phyloP scores from a whole-genome alignment of 2,797 vertebrate species.

The Borostomias antarcticus region DNA sequence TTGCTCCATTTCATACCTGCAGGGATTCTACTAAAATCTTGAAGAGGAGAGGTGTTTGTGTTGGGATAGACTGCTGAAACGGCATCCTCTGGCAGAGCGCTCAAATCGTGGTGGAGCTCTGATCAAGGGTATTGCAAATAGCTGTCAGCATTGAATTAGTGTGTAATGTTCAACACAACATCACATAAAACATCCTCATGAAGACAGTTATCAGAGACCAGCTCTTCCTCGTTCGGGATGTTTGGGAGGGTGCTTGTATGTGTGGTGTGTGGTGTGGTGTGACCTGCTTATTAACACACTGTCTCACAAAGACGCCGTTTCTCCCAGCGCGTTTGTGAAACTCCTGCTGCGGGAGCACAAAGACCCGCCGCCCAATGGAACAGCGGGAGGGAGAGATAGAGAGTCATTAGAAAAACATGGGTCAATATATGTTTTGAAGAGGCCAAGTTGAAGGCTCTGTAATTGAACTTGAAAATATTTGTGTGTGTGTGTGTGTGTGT shows the following conservation, averaged over 20 bases:
- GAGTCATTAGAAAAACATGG: background rate
- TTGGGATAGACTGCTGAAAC: background rate
- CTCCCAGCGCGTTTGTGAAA: background rate
- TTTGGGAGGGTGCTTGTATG: background rate
- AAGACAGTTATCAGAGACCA: background rate
- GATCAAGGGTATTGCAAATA: background rate
- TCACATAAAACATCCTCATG: background rate
- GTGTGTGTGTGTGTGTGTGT: background rate
- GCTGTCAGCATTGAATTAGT: background rate
- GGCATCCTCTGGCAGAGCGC: background rate
- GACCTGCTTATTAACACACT: conserved; percentile 3
- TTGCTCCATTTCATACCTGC: background rate
- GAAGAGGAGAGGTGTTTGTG: background rate
- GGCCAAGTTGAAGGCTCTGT: background rate
- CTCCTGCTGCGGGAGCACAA: background rate
- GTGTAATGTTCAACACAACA: background rate
- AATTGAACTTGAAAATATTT: background rate
- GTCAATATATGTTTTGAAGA: background rate
- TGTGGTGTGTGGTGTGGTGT: background rate
- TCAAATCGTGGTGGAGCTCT: background rate
- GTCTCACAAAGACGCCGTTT: background rate
- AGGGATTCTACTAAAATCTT: background rate
- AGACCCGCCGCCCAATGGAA: too few species aligned
- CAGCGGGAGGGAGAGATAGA: background rate
- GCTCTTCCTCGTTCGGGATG: background rate